Evolutionary conservation across 1,140 invertebrate species (phyloP), one percentile per base, ranked within the genome.

Genomic region (Plodia interpunctella): DNA sequence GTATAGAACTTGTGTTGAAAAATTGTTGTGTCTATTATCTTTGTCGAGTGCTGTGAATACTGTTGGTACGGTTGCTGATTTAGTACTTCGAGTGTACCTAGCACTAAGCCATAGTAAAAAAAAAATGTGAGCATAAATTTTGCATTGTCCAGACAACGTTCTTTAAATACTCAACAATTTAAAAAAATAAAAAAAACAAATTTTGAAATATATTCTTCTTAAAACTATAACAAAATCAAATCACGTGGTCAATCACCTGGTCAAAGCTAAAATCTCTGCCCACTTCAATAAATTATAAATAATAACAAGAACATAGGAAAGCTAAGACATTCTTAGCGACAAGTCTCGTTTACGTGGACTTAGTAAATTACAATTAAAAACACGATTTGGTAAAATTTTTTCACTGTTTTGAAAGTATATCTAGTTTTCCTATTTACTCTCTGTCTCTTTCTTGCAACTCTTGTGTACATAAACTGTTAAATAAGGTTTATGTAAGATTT

Each of bases 291-390:
- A 44, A 35, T 35, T n/a, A n/a, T n/a, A n/a, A 35, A 44, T 56
- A 62, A 62, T 20, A 51, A 51, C 53, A 60, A 32, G 35, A 57
- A 57, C 50, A 50, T 25, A n/a, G 38, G 38, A 44, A 44, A 44
- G 38, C 38, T 44, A 44, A 44, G 10, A 44, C 13, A 44, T 1
- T 44, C 38, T 44, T 44, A 44, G 38, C 38, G 11, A 9, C 11
- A 44, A 0, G 2, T 15, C 38, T 3, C 15, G n/a, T 44, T 44
- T 44, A 44, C 38, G 15, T 44, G 38, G 10, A 44, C 38, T 44
- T 15, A 44, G 38, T 5, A 28, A 38, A 11, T 38, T 38, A 38
- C 11, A 38, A 28, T 28, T 28, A 28, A 28, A 28, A 28, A 9
- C n/a, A n/a, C n/a, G n/a, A n/a, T 25, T 25, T 25, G 21, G 21